These are phyloP conservation scores for Pampusana beccarii DNA, from an alignment of 2,113 vertebrate genomes.

Conservation along the genomic window DNA sequence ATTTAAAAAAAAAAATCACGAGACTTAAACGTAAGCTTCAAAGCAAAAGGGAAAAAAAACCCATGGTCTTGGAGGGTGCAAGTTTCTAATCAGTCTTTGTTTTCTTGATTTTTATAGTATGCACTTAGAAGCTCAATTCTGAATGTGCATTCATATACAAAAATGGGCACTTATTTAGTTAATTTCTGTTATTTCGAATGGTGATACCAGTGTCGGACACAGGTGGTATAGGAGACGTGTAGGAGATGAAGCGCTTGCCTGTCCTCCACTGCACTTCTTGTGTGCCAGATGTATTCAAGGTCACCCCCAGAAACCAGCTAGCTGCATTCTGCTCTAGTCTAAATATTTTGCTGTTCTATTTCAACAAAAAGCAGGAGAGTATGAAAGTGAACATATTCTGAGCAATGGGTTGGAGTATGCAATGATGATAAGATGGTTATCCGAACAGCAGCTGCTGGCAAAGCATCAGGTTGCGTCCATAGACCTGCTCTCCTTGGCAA, in stretches of 20 bases:
- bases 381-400: background rate
- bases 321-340: background rate
- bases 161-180: background rate
- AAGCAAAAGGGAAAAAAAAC: background rate
- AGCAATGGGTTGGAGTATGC: background rate
- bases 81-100: background rate
- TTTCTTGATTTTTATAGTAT: background rate
- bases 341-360: background rate
- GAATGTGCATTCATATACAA: background rate
- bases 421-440: background rate
- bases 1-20: background rate
- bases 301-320: background rate
- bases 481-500: background rate
- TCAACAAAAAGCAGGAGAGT: background rate
- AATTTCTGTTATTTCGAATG: background rate
- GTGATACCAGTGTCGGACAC: background rate
- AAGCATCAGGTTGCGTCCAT: background rate
- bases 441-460: background rate
- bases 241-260: background rate
- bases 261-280: background rate
- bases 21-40: background rate
- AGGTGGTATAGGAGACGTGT: background rate
- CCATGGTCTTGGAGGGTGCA: background rate
- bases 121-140: background rate
- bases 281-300: background rate